Conservation (phyloP, 1,140 invertebrate genomes). For the Gonatopus flavifemur region DNA sequence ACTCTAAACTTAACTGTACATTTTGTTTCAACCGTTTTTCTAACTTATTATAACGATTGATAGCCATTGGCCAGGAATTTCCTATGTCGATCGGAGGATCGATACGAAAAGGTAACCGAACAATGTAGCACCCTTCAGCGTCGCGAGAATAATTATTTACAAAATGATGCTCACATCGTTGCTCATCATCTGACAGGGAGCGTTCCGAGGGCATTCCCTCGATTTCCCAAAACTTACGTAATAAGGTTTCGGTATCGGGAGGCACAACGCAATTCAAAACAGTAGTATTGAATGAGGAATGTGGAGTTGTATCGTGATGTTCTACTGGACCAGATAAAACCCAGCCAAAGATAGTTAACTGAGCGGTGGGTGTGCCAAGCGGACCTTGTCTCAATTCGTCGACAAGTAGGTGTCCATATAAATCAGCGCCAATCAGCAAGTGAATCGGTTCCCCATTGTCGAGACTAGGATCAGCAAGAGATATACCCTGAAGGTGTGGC, state of each 20-base stretch:
- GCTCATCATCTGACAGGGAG: neutral
- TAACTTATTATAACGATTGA: no score
- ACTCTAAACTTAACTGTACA: neutral
- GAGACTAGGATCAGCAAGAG: conserved; percentile 16
- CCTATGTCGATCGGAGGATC: no score
- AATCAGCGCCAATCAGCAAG: conserved; percentile 16
- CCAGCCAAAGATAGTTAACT: no score
- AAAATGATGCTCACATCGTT: conserved; percentile 1
- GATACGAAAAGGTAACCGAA: no score
- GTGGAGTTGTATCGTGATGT: neutral
- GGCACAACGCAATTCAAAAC: conserved; percentile 5
- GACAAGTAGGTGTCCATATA: conserved; percentile 11
- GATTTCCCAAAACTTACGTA: conserved; percentile 35
- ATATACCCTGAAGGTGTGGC: conserved; percentile 12
- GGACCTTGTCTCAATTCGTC: conserved; percentile 9
- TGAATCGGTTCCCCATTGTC: conserved; percentile 6
- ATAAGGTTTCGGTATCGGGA: neutral
- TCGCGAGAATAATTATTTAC: no score
- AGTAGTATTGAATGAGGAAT: no score
- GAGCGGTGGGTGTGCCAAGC: no score
- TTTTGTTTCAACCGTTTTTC: no score
- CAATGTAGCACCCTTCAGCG: no score
- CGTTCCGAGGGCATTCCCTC: conserved; percentile 26
- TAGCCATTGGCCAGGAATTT: no score
- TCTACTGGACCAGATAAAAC: conserved; percentile 12